Evolutionary conservation across 2,797 vertebrate genomes (phyloP), one percentile per base, ranked within the genome.

Genomic region (Garrulus glandarius): DNA sequence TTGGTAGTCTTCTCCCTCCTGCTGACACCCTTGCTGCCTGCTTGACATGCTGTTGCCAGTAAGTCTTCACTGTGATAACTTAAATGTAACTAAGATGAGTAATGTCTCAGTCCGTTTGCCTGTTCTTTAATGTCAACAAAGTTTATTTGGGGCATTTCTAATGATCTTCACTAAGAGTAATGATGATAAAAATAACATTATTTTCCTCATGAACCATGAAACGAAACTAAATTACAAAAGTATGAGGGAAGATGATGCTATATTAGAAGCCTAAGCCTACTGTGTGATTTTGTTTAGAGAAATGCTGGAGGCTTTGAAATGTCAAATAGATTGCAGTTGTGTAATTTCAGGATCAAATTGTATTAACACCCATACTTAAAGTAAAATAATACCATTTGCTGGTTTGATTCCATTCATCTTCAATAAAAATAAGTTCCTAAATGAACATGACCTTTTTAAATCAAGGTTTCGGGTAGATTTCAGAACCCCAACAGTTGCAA

Each of bases 271-370:
- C 55, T 92, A 93, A 96, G 79, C 56, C 77, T 92, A 37, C 75
- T 50, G 55, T 92, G 89, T 34, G 13, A 92, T 95, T 96, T 89
- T 94, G 53, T 96, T 96, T 94, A 84, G 89, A 93, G 72, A 86
- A 86, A 60, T 89, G 80, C 89, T 93, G 71, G 36, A 95, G 90
- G 79, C 83, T 91, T 93, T 95, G 71, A 88, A 94, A 78, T 87
- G 90, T 95, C 86, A 92, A 84, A 91, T 84, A 93, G 63, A 80
- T 96, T 96, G 79, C 82, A 75, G 50, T 92, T 92, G 78, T 94
- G 81, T 92, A 93, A 93, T 93, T 92, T 92, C 72, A 94, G 90
- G 76, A 95, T 96, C 53, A 95, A 79, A 86, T 94, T 93, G 67
- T 92, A 84, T 87, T 95, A 92, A 89, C 74, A 93, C 82, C 78